Conservation (phyloP, 2,797 vertebrate species). For the Graptemys geographica region DNA sequence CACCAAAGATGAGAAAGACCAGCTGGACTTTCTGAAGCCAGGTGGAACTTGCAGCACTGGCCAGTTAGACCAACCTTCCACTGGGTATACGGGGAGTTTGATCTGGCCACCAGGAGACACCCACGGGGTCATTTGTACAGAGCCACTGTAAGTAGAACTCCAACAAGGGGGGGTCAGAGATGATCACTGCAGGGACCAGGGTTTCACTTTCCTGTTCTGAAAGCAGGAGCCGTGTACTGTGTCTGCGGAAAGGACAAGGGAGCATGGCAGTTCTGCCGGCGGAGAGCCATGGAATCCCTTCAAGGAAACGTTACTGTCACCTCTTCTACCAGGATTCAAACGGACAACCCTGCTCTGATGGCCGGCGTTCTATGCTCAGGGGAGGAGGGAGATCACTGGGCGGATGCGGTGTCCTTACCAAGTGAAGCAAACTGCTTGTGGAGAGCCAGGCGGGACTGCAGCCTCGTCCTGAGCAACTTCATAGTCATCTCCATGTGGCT, state of each 20-base stretch:
- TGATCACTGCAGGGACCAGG: neutral
- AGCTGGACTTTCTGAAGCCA: neutral
- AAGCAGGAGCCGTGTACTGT: neutral
- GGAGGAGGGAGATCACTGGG: too few relatives aligned
- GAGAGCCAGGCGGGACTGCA: conserved; percentile 93
- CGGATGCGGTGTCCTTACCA: conserved; percentile 79
- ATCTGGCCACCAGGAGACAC: neutral
- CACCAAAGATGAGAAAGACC: neutral
- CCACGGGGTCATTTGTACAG: neutral
- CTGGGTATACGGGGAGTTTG: neutral
- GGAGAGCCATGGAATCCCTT: too few relatives aligned
- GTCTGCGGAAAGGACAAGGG: neutral
- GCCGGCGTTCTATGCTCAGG: neutral
- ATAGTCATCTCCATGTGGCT: conserved; percentile 97
- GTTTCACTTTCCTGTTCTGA: neutral
- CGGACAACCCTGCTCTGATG: neutral
- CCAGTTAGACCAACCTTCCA: neutral
- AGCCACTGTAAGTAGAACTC: neutral
- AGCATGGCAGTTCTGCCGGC: too few relatives aligned
- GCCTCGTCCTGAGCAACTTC: conserved; percentile 90
- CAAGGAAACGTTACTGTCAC: neutral
- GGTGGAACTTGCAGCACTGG: neutral
- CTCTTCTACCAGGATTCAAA: neutral
- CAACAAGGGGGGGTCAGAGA: neutral
- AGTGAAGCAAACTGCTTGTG: conserved; percentile 96